phyloP scores from a whole-genome alignment of 2,888 invertebrate genomes.

The Heterodera filipjevi region DNA sequence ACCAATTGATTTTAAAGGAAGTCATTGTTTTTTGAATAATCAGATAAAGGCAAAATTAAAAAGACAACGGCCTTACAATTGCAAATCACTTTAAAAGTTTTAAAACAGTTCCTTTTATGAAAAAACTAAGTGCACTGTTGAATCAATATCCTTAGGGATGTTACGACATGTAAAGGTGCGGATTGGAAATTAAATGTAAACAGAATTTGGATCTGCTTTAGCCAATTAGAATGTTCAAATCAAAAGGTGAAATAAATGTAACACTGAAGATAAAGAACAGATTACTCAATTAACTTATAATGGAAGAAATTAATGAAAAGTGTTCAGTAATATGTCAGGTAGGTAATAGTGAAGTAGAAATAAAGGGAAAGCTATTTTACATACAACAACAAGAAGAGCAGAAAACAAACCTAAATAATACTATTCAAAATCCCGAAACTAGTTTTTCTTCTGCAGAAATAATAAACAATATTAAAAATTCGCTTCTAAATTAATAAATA shows the following conservation, averaged over 20 bases:
- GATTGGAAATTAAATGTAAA: not conserved
- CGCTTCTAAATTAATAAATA: not conserved
- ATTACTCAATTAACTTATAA: not conserved
- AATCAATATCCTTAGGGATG: not conserved
- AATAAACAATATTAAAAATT: not conserved
- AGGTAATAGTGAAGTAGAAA: not conserved
- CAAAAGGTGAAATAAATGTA: not conserved
- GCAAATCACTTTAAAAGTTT: not conserved
- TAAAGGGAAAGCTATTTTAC: not conserved
- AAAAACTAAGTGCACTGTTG: not conserved
- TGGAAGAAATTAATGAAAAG: not conserved
- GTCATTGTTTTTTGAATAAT: not conserved
- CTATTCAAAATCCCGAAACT: not conserved
- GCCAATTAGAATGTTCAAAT: not conserved
- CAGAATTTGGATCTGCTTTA: not conserved
- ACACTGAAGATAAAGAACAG: not conserved
- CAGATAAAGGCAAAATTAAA: not conserved
- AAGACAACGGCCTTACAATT: not conserved
- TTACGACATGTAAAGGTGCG: not conserved
- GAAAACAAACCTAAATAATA: not conserved
- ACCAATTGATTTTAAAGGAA: not conserved
- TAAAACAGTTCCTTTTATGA: not conserved
- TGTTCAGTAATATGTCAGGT: not conserved
- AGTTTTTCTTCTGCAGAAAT: not conserved
- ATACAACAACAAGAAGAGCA: not conserved